Base-by-base conservation (phyloP, 1,140 invertebrate species). In the Drosophila rufa region DNA sequence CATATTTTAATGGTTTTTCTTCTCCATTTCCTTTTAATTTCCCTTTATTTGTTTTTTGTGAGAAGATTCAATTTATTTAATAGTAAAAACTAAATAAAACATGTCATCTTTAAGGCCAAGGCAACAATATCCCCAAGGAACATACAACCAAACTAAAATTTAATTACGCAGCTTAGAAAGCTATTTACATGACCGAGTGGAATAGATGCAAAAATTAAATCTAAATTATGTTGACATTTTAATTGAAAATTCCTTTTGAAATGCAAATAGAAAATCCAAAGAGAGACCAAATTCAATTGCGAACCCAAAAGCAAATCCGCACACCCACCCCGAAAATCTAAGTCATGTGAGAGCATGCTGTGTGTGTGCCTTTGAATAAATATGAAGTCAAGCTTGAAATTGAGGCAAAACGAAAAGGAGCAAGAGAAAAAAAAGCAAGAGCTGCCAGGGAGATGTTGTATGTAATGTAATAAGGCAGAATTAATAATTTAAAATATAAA, bases 401-500 rank as follows among this genome's bases (percentile, higher is more conserved):
- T 71, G 45, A 64, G 45, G 74, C 45, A 46, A 74, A 79, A 62
- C 69, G 55, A 22, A 19, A 60, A 11, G 53, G 38, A 62, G 57
- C 36, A n/a, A 11, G 1, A 15, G 1, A 17, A 46, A 38, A 60
- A 59, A 40, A 17, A 50, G 36, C 55, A 15, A 56, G 36, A 15
- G 22, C 6, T 30, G 17, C 30, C 50, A n/a, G 19, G 19, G 27
- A 61, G n/a, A 46, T 76, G 74, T 46, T 53, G 55, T 60, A 45
- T 78, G 66, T 87, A 84, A 89, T 75, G 80, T 81, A 90, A 90
- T 79, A 90, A 82, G 81, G 73, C 67, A 70, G 81, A 81, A 90
- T 90, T 85, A 90, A 90, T 90, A 90, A 82, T 90, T 90, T 82
- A 90, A 90, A 90, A 90, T 90, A 90, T 85, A 90, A 90, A 90